These are phyloP conservation scores for Luehdorfia chinensis DNA, from an alignment of 1,140 invertebrate species.

Conservation along the genomic window DNA sequence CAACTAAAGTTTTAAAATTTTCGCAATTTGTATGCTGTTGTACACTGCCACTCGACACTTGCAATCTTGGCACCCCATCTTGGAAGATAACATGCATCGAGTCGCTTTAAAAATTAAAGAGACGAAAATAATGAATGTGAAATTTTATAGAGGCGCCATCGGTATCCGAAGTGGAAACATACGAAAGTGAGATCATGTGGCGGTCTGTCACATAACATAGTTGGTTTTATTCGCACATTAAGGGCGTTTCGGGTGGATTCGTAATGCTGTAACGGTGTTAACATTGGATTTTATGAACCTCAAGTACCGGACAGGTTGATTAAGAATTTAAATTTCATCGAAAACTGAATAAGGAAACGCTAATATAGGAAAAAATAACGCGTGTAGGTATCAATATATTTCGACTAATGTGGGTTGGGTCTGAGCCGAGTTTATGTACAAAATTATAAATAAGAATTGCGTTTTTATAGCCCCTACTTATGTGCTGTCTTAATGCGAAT, in stretches of 20 bases:
- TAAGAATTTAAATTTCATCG: conserved; percentile 50
- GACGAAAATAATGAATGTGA: conserved; percentile 53
- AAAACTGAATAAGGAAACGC: conserved; percentile 29
- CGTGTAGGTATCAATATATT: conserved; percentile 31
- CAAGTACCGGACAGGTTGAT: conserved; percentile 43
- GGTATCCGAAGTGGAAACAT: conserved; percentile 34
- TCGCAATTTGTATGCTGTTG: conserved; percentile 40
- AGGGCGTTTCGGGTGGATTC: conserved; percentile 47
- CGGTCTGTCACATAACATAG: conserved; percentile 58
- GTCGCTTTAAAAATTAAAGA: conserved; percentile 55
- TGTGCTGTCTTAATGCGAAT: no score
- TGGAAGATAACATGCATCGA: conserved; percentile 49
- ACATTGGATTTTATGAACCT: conserved; percentile 58
- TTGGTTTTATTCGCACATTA: conserved; percentile 53
- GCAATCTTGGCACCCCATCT: conserved; percentile 68
- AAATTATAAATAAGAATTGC: conserved; percentile 6
- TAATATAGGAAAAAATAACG: conserved; percentile 25
- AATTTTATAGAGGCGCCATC: conserved; percentile 55
- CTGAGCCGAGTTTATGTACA: conserved; percentile 25
- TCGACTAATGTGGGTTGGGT: conserved; percentile 26
- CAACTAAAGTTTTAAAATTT: conserved; percentile 2
- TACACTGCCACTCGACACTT: conserved; percentile 43
- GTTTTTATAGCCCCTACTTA: neutral
- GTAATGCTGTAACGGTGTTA: conserved; percentile 66
- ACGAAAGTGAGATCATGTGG: conserved; percentile 39